Percentiles rank a stretch among this genome's conserved stretches.
Conservation (phyloP, 2,113 vertebrate species). For the Psephotus haematonotus region DNA sequence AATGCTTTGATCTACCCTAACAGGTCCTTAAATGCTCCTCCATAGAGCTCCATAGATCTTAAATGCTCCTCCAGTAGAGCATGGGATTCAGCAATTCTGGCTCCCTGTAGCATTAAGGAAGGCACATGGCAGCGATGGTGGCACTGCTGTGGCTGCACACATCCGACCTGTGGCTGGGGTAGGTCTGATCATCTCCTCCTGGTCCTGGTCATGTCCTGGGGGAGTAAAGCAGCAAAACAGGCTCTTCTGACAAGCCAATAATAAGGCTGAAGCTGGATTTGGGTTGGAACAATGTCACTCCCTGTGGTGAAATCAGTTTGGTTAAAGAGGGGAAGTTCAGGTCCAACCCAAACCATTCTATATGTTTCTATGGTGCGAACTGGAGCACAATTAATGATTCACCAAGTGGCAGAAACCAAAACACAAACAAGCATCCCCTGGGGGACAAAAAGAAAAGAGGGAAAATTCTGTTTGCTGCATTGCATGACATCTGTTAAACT, state of each 20-base stretch:
- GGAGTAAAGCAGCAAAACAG: background rate
- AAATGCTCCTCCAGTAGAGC: background rate
- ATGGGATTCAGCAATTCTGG: background rate
- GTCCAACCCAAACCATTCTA: background rate
- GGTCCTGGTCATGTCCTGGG: background rate
- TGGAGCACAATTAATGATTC: background rate
- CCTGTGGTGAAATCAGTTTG: background rate
- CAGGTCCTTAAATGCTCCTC: background rate
- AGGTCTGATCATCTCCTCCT: background rate
- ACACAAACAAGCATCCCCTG: fast-evolving
- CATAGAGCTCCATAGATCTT: background rate
- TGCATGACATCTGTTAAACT: background rate
- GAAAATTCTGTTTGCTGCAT: fast-evolving
- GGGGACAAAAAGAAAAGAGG: background rate
- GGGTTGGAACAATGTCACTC: background rate
- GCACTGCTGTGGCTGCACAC: background rate
- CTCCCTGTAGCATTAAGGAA: background rate
- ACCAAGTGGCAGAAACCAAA: background rate
- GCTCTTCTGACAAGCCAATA: background rate
- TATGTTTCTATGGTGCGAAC: background rate
- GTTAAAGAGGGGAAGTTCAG: background rate
- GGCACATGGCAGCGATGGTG: background rate
- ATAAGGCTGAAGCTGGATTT: background rate
- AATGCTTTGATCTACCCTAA: background rate
- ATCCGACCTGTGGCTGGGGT: too few relatives aligned